Conservation (phyloP, 2,113 vertebrate genomes). For the Myrmophylax atrothorax region DNA sequence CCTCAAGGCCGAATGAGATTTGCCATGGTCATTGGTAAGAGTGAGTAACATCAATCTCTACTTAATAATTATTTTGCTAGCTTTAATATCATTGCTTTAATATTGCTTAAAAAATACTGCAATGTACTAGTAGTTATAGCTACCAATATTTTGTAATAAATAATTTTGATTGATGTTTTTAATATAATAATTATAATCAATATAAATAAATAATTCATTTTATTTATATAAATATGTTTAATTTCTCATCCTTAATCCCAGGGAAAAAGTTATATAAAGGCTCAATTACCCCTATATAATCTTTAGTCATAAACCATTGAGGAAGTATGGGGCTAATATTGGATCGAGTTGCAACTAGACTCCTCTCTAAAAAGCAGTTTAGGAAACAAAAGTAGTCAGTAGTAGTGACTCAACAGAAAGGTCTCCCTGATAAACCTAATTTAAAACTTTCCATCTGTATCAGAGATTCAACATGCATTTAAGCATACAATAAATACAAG, state of each 20-base stretch:
- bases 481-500: neutral
- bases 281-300: no score
- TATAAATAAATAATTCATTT: neutral
- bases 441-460: neutral
- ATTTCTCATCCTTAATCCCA: neutral
- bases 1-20: neutral
- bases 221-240: neutral
- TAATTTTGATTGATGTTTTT: neutral
- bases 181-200: neutral
- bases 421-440: neutral
- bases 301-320: neutral
- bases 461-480: neutral
- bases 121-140: neutral
- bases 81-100: neutral
- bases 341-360: neutral
- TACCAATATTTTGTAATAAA: neutral
- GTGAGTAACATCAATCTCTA: neutral
- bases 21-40: neutral
- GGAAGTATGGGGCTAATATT: neutral
- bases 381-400: neutral
- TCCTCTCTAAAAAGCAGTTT: neutral
- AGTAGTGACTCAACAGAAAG: neutral
- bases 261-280: neutral
- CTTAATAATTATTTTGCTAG: neutral
- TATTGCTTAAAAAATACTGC: neutral